A percentile compares a stretch with the other conserved stretches of the same genome.
These are phyloP conservation scores for Falco columbarius DNA, from an alignment of 2,797 vertebrate genomes.

Conservation along the genomic window DNA sequence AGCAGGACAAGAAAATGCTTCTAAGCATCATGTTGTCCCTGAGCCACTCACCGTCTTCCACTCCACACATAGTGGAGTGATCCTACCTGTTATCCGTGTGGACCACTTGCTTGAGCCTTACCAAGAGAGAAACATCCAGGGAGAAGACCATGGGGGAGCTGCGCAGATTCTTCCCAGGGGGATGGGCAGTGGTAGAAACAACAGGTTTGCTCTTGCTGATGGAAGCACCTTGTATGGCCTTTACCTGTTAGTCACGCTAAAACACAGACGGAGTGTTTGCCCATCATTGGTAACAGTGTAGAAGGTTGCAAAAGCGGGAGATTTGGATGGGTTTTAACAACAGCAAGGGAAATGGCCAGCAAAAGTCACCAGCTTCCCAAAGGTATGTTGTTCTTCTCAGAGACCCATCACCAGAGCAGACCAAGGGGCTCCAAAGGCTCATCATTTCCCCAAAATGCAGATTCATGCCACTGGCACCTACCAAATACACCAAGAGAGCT, in stretches of 20 bases:
- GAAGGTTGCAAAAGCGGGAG: background rate
- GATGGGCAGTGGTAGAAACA: background rate
- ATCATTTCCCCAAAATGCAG: background rate
- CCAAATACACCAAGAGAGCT: background rate
- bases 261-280: background rate
- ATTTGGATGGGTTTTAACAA: background rate
- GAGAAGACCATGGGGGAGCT: background rate
- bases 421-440: background rate
- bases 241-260: background rate
- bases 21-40: background rate
- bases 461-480: background rate
- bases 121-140: background rate
- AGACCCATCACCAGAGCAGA: background rate
- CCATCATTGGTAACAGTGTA: background rate
- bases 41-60: background rate
- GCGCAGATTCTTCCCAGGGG: background rate
- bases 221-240: background rate
- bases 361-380: background rate
- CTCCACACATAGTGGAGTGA: background rate
- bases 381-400: background rate
- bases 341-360: background rate
- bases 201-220: background rate
- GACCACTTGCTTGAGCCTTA: background rate
- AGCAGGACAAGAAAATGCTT: conserved; percentile 3
- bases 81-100: accelerated